phyloP scores from a whole-genome alignment of 2,888 invertebrate genomes.

The Thysanoteuthis rhombus region DNA sequence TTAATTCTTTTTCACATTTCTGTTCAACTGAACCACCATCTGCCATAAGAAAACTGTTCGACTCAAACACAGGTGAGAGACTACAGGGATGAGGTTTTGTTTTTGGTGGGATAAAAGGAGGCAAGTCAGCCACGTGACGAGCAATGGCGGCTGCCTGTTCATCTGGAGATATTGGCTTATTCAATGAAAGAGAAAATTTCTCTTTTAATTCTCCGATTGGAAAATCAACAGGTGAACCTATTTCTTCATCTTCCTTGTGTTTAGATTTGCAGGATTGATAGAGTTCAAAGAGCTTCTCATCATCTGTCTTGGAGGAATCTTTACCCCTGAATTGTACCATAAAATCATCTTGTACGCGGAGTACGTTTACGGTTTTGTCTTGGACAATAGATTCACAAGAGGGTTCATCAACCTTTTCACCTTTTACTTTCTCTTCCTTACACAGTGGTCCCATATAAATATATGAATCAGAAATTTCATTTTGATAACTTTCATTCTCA shows the following conservation, averaged over 20 bases:
- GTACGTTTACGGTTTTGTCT: constrained; percentile 33
- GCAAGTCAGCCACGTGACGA: constrained; percentile 49
- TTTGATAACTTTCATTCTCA: constrained; percentile 26
- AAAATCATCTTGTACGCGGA: constrained; percentile 28
- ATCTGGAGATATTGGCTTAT: constrained; percentile 42
- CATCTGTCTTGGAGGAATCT: constrained; percentile 57
- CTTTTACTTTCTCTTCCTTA: constrained; percentile 18
- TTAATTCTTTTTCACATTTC: not conserved
- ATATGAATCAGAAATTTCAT: constrained; percentile 42
- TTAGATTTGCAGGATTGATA: constrained; percentile 41
- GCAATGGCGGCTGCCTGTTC: constrained; percentile 54
- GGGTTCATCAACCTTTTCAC: not conserved
- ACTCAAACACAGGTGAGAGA: constrained; percentile 53
- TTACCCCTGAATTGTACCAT: not conserved
- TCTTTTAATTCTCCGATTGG: constrained; percentile 44
- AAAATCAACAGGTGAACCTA: not conserved
- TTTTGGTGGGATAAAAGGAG: constrained; percentile 60
- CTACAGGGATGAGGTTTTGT: constrained; percentile 49
- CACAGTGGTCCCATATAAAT: constrained; percentile 42
- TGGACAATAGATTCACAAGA: constrained; percentile 23
- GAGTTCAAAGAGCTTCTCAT: constrained; percentile 59
- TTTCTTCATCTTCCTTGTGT: not conserved
- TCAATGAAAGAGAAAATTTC: constrained; percentile 42
- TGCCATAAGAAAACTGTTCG: constrained; percentile 13
- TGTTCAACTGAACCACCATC: not conserved